Evolutionary conservation across 2,888 invertebrate species (phyloP).

Genomic region (Calameuta pallipes): DNA sequence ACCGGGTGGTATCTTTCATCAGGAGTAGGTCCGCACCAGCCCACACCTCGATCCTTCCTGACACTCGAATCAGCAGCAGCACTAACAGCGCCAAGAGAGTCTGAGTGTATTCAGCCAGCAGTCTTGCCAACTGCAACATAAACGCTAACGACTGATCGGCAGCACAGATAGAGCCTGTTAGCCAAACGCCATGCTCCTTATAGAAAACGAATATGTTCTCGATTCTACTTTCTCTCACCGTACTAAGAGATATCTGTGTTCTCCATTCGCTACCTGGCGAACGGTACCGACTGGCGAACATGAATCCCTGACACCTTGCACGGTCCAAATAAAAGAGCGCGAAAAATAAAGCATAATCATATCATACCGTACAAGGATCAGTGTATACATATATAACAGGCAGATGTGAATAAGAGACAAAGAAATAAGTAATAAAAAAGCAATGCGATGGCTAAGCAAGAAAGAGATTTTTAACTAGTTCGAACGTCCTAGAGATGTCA

Average conservation of each 20-base stretch:
- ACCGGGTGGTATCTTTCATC: conserved; percentile 55
- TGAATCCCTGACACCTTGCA: neutral
- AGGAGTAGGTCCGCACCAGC: conserved; percentile 22
- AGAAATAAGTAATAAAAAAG: neutral
- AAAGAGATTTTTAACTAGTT: neutral
- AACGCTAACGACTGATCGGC: conserved; percentile 56
- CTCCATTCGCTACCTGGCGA: neutral
- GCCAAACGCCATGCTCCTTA: conserved; percentile 53
- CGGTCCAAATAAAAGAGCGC: neutral
- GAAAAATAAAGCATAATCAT: neutral
- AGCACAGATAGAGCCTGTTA: conserved; percentile 51
- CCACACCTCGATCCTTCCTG: conserved; percentile 49
- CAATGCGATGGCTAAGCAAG: neutral
- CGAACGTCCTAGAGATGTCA: neutral
- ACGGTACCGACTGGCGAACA: neutral
- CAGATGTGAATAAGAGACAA: neutral
- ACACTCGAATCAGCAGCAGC: conserved; percentile 38
- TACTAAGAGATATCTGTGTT: conserved; percentile 46
- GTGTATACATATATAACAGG: neutral
- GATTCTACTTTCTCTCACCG: conserved; percentile 27
- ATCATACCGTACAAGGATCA: neutral
- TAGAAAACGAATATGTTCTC: conserved; percentile 52
- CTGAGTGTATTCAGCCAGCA: conserved; percentile 17
- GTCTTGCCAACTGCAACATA: conserved; percentile 44
- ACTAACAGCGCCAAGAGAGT: conserved; percentile 29